Conservation (phyloP, 2,888 invertebrate genomes). For the Epirrita christyi region DNA sequence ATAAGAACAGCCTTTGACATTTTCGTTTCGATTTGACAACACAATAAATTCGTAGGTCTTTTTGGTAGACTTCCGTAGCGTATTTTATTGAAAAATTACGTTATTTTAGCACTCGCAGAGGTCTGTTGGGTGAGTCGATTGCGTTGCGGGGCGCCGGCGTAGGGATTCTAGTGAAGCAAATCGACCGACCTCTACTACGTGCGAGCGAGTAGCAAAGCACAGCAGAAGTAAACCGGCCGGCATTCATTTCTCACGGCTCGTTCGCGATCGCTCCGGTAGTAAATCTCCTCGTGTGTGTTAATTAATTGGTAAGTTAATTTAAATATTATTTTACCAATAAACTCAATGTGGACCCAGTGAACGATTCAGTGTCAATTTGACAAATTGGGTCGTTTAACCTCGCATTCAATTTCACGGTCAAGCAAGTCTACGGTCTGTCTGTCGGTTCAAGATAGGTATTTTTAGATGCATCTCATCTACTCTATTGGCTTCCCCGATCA, state of each 20-base stretch:
- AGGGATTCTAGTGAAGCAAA: conserved; percentile 70
- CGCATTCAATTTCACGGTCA: conserved; percentile 30
- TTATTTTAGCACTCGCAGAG: conserved; percentile 61
- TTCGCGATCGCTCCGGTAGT: conserved; percentile 63
- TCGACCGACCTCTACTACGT: conserved; percentile 62
- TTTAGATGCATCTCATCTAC: conserved; percentile 31
- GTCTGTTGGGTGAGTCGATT: conserved; percentile 73
- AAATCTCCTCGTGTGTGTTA: conserved; percentile 50
- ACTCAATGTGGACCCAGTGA: neutral
- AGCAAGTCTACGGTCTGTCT: conserved; percentile 40
- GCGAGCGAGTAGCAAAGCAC: conserved; percentile 53
- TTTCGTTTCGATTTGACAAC: conserved; percentile 43
- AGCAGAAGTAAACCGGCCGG: conserved; percentile 71
- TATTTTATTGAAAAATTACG: conserved; percentile 54
- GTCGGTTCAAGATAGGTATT: conserved; percentile 34
- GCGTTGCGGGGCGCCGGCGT: conserved; percentile 68
- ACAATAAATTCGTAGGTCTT: conserved; percentile 54
- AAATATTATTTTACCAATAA: conserved; percentile 18
- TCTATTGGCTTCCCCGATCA: conserved; percentile 25
- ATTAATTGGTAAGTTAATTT: conserved; percentile 59
- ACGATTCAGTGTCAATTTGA: neutral
- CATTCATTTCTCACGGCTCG: conserved; percentile 76
- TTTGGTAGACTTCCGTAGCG: conserved; percentile 50
- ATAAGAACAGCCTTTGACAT: conserved; percentile 30
- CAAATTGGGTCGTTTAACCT: conserved; percentile 15